Evolutionary conservation across 1,140 invertebrate species (phyloP).

Genomic region (Diorhabda elongata): DNA sequence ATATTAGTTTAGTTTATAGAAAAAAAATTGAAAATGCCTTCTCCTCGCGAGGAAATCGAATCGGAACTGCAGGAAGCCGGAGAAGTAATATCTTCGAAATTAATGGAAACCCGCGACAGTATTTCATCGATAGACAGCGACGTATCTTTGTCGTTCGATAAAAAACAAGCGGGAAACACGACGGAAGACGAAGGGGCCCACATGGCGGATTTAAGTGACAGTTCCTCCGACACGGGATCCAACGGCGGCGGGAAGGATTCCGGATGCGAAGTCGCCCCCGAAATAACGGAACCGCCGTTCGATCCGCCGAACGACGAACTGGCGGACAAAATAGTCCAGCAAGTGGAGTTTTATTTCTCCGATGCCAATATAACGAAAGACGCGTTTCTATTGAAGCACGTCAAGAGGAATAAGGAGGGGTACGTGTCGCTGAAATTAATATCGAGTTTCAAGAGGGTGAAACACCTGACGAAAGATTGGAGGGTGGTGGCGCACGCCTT

Average conservation of each 20-base stretch:
- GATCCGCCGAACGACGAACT: slow-evolving; percentile 66
- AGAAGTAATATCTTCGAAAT: slow-evolving; percentile 47
- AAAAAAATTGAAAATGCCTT: slow-evolving; percentile 38
- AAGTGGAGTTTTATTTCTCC: slow-evolving; percentile 92
- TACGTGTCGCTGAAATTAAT: slow-evolving; percentile 92
- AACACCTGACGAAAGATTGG: slow-evolving; percentile 90
- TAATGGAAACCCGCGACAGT: slow-evolving; percentile 58
- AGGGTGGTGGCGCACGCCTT: slow-evolving; percentile 82
- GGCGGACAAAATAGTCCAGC: slow-evolving; percentile 70
- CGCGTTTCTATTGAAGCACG: slow-evolving; percentile 91
- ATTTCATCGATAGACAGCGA: slow-evolving; percentile 64
- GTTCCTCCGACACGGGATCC: slow-evolving; percentile 56
- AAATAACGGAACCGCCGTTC: slow-evolving; percentile 53
- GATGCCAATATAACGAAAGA: slow-evolving; percentile 93
- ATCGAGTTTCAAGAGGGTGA: slow-evolving; percentile 88
- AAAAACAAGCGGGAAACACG: slow-evolving; percentile 45
- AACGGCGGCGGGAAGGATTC: slow-evolving; percentile 61
- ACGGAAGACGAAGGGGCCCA: slow-evolving; percentile 53
- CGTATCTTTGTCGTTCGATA: slow-evolving; percentile 55
- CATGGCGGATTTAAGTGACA: slow-evolving; percentile 61
- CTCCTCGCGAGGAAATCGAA: slow-evolving; percentile 32
- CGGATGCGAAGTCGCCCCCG: slow-evolving; percentile 59
- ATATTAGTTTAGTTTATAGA: slow-evolving; percentile 37
- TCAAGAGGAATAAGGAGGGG: slow-evolving; percentile 89
- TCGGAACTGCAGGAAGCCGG: slow-evolving; percentile 43